Conservation (phyloP, 2,113 vertebrate genomes). For the Litocranius walleri region DNA sequence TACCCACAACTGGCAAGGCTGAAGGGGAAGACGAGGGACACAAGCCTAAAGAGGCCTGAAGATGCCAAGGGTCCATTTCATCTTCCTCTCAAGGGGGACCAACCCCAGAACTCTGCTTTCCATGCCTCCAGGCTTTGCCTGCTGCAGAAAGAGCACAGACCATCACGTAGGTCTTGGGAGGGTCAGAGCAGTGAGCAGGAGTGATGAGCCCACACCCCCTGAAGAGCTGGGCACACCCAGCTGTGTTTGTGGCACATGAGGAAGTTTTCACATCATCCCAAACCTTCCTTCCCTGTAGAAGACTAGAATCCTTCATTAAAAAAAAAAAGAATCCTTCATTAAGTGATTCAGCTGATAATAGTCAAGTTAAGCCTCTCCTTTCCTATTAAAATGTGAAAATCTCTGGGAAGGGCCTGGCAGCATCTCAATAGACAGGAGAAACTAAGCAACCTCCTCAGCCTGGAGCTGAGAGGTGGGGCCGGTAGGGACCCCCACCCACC, state of each 20-base stretch:
- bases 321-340: neutral
- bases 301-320: neutral
- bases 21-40: neutral
- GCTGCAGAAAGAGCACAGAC: neutral
- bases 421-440: neutral
- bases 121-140: neutral
- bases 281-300: neutral
- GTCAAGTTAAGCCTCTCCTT: neutral
- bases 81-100: neutral
- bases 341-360: neutral
- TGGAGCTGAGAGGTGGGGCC: neutral
- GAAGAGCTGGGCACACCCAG: neutral
- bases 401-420: neutral
- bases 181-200: neutral
- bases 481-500: conserved; percentile 57
- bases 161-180: neutral
- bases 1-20: neutral
- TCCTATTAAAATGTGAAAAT: neutral
- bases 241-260: neutral
- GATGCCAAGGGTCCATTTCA: neutral
- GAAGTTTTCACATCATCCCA: neutral
- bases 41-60: neutral
- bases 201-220: neutral
- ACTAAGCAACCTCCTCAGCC: neutral
- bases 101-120: neutral